A percentile compares a stretch with the other conserved stretches of the same genome.
Evolutionary conservation across 2,797 vertebrate genomes (phyloP).

Genomic region (Otolemur crassicaudatus): DNA sequence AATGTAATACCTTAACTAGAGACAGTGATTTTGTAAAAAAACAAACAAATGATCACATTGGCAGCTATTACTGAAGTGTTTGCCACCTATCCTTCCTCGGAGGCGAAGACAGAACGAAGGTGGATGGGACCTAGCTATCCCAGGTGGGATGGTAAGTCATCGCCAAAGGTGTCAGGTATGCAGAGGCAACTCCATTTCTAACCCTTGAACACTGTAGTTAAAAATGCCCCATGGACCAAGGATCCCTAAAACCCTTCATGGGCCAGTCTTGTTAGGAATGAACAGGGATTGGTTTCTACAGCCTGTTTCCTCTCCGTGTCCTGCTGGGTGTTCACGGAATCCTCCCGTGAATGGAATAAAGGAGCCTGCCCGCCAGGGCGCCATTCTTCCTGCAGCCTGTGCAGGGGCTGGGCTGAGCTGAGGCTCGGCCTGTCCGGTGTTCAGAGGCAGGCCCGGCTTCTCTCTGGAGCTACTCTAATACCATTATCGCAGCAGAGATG

Average conservation of each 20-base stretch:
- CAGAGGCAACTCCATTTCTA: background rate
- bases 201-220: background rate
- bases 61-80: rapidly evolving
- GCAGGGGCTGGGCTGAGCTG: background rate
- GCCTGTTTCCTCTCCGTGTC: background rate
- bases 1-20: background rate
- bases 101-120: background rate
- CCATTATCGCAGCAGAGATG: background rate
- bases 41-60: background rate
- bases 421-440: background rate
- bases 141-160: background rate
- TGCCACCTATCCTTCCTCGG: background rate
- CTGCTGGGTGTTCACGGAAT: background rate
- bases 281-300: background rate
- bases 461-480: background rate
- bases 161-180: background rate
- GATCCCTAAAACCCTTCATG: background rate
- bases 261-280: no score
- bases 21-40: background rate
- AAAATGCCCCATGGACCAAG: background rate
- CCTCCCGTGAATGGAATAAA: rapidly evolving
- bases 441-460: background rate
- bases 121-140: background rate
- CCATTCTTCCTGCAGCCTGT: background rate
- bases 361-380: background rate